Base-by-base conservation (phyloP, 2,888 invertebrate species). In the Digitonthophagus gazella region DNA sequence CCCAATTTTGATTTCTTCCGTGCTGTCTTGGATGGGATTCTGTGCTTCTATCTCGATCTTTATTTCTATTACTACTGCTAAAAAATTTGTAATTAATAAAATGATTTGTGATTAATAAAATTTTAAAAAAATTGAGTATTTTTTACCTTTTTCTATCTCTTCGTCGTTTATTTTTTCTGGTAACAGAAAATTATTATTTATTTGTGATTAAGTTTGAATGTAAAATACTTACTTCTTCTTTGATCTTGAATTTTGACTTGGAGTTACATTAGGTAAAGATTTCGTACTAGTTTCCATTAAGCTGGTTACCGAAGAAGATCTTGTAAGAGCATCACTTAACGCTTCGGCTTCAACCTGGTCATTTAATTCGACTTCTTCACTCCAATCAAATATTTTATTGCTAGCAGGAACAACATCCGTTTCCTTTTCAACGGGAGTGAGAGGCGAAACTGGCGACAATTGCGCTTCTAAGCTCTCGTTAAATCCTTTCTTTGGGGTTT, bases 361-460 rank as follows among this genome's bases (percentile, higher is more conserved):
- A 72, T 82, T 82, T 68, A 85, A 76, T 77, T 88, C 88, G 15
- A 88, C 87, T 78, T 88, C 88, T 78, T 88, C 88, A 72, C 85
- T 86, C 88, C 88, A 88, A 79, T 88, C 76, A 71, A 76, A 74
- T 63, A 75, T 74, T 58, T 71, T 73, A 73, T 72, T 73, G 71
- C 72, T 69, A 56, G 66, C 70, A 67, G 73, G 69, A 44, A 74
- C 69, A 64, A 64, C 63, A 57, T 68, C 73, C 18, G 28, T 63
- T 56, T 71, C 71, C 58, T 74, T 73, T 57, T 74, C 72, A 16
- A 71, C 67, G 0, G 75, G 72, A 8, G 74, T 74, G 22, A 74
- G 71, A 0, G 80, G 78, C 8, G 78, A 76, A 14, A 77, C 75
- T n/a, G 79, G 78, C 0, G 79, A 77, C 58, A 78, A 69, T 63